Evolutionary conservation across 53 echinoderm and acorn worm species (phyloP), one percentile per base, ranked within the genome.

Genomic region (Luidia sarsii): DNA sequence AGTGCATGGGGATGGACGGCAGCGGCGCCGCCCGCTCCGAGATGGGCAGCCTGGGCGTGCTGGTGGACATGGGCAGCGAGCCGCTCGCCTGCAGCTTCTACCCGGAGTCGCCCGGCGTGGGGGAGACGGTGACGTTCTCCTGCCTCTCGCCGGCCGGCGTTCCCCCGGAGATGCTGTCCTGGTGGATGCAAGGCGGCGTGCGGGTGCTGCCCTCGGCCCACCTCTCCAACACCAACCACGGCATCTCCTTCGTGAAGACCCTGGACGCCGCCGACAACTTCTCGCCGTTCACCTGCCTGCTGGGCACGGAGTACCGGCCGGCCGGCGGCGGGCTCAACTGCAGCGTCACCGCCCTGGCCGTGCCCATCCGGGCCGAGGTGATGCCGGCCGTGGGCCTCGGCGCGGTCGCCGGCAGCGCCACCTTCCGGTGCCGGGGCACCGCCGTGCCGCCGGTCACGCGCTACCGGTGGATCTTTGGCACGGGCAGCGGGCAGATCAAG

Each of bases 401-500:
- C 1, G 32, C 51, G 10, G 33, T 34, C 25, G 63, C 39, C 6
- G 39, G 83, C 28, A 61, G 35, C 4, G 83, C 83, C n/a, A 71
- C 83, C 20, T 83, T 83, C 83, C 48, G 29, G 6, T 83, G 83
- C 49, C 71, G 70, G 3, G 83, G 70, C 4, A 71, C 56, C 9
- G 83, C 83, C 61, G 25, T 71, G 7, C 83, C 83, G 24, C 49
- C 71, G 4, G 83, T 83, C 10, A 61, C 59, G 2, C 59, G 50
- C 33, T 71, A 62, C 39, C 57, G 61, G 3, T 83, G 83, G 83
- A 48, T 83, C 34, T 60, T 18, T 34, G 83, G 83, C 14, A 49
- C 46, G 1, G 83, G 83, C 0, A 43, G 6, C 2, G 14, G 9
- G 23, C 23, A 21, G 1, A 34, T 71, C 24, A 83, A 83, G 63